phyloP scores from a whole-genome alignment of 2,113 vertebrate species.

The Andinoacara biseriatus region DNA sequence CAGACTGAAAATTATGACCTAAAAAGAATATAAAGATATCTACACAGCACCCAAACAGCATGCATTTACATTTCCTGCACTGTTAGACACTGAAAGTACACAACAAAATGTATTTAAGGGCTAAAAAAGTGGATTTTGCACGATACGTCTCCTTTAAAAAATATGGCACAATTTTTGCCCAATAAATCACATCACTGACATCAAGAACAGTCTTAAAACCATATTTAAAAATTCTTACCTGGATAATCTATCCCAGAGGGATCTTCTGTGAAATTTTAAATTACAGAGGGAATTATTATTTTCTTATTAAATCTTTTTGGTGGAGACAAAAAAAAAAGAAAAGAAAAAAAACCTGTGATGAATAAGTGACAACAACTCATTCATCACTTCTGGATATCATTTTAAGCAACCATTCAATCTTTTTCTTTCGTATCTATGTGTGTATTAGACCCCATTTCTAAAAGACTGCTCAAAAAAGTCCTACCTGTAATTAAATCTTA shows the following conservation, averaged over 20 bases:
- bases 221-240: constrained; percentile 18
- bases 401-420: neutral
- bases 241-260: constrained; percentile 52
- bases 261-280: constrained; percentile 36
- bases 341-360: neutral
- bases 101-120: too few relatives aligned
- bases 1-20: too few relatives aligned
- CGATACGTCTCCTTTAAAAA: neutral
- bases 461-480: too few relatives aligned
- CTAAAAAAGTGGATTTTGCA: too few relatives aligned
- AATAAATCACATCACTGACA: neutral
- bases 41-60: too few relatives aligned
- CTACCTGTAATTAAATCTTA: too few relatives aligned
- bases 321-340: neutral
- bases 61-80: too few relatives aligned
- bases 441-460: too few relatives aligned
- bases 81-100: too few relatives aligned
- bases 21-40: too few relatives aligned
- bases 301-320: neutral
- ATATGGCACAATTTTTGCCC: neutral
- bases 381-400: neutral
- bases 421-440: neutral
- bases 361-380: neutral
- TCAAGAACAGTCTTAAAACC: neutral
- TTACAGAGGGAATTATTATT: neutral